phyloP scores from a whole-genome alignment of 2,113 vertebrate species.

The Catharus bicknelli region DNA sequence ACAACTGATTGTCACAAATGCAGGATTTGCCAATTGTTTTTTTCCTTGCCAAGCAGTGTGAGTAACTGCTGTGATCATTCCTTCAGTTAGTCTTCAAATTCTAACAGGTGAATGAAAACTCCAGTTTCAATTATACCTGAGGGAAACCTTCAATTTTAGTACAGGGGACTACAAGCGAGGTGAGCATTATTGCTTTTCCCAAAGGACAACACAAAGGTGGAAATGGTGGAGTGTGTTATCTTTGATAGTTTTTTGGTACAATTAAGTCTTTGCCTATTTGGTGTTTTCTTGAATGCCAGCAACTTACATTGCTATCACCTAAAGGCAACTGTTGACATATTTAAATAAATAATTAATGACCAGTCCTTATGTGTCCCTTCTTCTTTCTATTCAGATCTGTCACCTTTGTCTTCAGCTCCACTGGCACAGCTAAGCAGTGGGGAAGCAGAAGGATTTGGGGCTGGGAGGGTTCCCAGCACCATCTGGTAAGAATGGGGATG shows the following conservation, averaged over 20 bases:
- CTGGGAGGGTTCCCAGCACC: neutral
- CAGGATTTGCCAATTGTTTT: neutral
- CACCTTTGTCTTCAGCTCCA: neutral
- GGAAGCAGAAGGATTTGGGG: neutral
- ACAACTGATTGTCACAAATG: constrained; percentile 13
- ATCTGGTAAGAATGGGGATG: neutral
- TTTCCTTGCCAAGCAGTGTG: neutral
- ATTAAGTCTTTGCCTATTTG: constrained; percentile 10
- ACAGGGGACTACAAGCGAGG: neutral
- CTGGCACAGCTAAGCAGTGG: neutral
- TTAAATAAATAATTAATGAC: neutral
- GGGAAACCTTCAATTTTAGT: neutral
- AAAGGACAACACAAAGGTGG: neutral
- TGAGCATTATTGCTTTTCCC: neutral
- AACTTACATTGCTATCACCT: neutral
- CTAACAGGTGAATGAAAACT: neutral
- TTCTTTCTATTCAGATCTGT: neutral
- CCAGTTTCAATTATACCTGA: neutral
- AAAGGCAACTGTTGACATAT: neutral
- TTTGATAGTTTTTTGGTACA: constrained; percentile 43
- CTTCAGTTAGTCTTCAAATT: constrained; percentile 5
- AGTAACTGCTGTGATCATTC: neutral
- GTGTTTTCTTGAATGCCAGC: constrained; percentile 2
- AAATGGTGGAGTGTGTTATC: constrained; percentile 32
- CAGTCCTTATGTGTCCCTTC: neutral